These are phyloP conservation scores for Aleiodes alternator DNA, from an alignment of 2,888 invertebrate genomes.

Conservation along the genomic window DNA sequence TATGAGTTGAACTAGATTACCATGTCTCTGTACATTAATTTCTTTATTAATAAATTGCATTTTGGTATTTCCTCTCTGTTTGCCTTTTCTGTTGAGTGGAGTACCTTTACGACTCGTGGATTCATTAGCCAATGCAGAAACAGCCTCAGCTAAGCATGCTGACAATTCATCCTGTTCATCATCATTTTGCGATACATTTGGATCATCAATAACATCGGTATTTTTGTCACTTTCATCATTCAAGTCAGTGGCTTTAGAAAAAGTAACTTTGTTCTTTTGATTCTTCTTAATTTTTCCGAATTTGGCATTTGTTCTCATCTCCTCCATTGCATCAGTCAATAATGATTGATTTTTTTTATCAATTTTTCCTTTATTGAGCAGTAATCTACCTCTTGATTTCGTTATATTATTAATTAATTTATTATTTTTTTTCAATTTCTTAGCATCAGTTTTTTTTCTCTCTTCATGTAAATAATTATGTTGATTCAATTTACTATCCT, in stretches of 20 bases:
- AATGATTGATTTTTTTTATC: not conserved
- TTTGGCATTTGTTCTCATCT: slow-evolving; percentile 50
- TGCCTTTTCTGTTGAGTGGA: slow-evolving; percentile 60
- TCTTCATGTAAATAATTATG: slow-evolving; percentile 64
- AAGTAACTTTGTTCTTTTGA: slow-evolving; percentile 63
- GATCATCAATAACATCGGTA: slow-evolving; percentile 45
- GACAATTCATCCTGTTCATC: slow-evolving; percentile 71
- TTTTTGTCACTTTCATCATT: slow-evolving; percentile 52
- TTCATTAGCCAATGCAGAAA: slow-evolving; percentile 69
- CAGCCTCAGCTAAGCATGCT: slow-evolving; percentile 72
- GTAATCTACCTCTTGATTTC: slow-evolving; percentile 12
- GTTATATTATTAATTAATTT: slow-evolving; percentile 31
- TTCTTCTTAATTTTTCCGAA: slow-evolving; percentile 60
- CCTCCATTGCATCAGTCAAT: not conserved
- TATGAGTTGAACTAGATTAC: slow-evolving; percentile 81
- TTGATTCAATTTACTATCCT: slow-evolving; percentile 60
- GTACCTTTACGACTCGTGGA: slow-evolving; percentile 55
- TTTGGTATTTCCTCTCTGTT: slow-evolving; percentile 53
- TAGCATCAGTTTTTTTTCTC: slow-evolving; percentile 50
- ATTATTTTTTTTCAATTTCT: slow-evolving; percentile 38
- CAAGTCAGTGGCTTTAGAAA: slow-evolving; percentile 52
- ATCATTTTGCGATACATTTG: slow-evolving; percentile 2
- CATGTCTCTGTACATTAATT: slow-evolving; percentile 78
- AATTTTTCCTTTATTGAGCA: slow-evolving; percentile 35
- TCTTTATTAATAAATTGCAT: slow-evolving; percentile 75